Conservation (phyloP, 2,888 invertebrate genomes). For the Aquatica leii region DNA sequence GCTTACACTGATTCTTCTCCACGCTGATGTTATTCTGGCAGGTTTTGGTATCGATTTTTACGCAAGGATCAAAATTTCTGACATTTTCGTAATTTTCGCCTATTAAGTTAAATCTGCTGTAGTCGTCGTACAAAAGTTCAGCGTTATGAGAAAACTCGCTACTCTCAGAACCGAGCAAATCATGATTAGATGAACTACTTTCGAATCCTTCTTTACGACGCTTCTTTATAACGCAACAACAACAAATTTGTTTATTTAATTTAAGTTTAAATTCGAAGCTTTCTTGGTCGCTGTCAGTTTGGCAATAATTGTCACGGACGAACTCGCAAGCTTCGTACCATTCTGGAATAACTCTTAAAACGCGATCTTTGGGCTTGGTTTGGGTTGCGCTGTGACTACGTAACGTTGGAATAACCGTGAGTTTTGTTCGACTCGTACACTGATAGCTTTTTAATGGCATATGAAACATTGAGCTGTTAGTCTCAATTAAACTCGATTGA, state of each 20-base stretch:
- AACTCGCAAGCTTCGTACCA: constrained; percentile 17
- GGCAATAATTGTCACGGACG: constrained; percentile 20
- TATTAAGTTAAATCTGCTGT: constrained; percentile 11
- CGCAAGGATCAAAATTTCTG: constrained; percentile 4
- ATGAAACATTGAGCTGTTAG: constrained; percentile 10
- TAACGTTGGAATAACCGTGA: neutral
- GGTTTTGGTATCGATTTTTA: neutral
- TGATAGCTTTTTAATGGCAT: neutral
- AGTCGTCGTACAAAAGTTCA: constrained; percentile 1
- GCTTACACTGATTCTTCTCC: neutral
- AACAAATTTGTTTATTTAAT: constrained; percentile 2
- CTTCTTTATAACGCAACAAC: constrained; percentile 9
- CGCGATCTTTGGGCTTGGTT: neutral
- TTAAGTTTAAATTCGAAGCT: neutral
- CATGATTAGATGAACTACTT: too few relatives aligned
- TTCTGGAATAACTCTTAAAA: constrained; percentile 14
- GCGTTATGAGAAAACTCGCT: neutral
- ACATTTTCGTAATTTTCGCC: neutral
- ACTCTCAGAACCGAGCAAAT: neutral
- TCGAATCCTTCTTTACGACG: neutral
- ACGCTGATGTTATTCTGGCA: too few relatives aligned
- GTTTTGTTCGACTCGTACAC: neutral
- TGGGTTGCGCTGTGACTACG: constrained; percentile 1
- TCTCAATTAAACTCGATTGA: constrained; percentile 9
- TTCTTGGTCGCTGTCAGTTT: constrained; percentile 16